Evolutionary conservation across 2,797 vertebrate genomes (phyloP).

Genomic region (Paratrypauchen microcephalus): DNA sequence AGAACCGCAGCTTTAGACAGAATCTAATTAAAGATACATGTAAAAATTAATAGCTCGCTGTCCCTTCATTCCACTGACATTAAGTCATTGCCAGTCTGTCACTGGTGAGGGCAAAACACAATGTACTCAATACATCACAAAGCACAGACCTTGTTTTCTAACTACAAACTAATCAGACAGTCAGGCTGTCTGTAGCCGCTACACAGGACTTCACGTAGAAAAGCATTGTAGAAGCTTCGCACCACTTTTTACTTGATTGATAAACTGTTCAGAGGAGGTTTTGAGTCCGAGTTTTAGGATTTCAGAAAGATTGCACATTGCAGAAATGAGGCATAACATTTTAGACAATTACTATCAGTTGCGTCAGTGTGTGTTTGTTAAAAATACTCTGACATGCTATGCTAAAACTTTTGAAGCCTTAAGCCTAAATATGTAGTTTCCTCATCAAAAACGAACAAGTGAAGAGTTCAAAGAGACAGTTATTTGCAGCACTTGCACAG

Average conservation of each 20-base stretch:
- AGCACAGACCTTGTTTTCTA: constrained; percentile 17
- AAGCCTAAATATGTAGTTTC: neutral
- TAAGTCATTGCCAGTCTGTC: constrained; percentile 45
- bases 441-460: neutral
- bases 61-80: constrained; percentile 26
- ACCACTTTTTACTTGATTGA: neutral
- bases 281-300: neutral
- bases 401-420: neutral
- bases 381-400: neutral
- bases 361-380: neutral
- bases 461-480: neutral
- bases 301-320: constrained; percentile 1
- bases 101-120: constrained; percentile 28
- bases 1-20: constrained; percentile 2
- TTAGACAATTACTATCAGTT: constrained; percentile 1
- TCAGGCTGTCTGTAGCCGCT: neutral
- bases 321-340: constrained; percentile 7
- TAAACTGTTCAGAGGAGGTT: neutral
- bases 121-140: constrained; percentile 6
- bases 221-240: too few species aligned
- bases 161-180: too few species aligned
- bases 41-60: constrained; percentile 33
- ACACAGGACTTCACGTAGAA: neutral
- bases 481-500: neutral
- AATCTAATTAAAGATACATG: constrained; percentile 30